phyloP scores from a whole-genome alignment of 1,140 invertebrate genomes.

The Rhagoletis zephyria region DNA sequence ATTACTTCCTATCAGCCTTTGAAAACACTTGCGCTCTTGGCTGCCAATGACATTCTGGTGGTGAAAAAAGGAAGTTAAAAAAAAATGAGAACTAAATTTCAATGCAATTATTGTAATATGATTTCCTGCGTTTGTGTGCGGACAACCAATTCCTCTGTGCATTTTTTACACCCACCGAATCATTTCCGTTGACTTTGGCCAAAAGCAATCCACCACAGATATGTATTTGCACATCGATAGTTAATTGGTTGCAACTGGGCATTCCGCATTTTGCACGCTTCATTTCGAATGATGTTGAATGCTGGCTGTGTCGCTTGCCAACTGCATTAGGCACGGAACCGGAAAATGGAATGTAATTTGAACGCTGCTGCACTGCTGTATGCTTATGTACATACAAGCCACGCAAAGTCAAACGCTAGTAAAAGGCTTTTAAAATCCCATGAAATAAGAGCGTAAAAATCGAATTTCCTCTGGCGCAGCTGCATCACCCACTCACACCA shows the following conservation, averaged over 20 bases:
- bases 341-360: slow-evolving; percentile 25
- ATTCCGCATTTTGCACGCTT: slow-evolving; percentile 1
- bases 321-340: background rate
- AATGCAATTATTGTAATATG: background rate
- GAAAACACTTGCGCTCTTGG: background rate
- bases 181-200: background rate
- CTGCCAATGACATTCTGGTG: background rate
- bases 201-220: background rate
- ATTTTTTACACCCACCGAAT: slow-evolving; percentile 2
- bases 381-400: no score
- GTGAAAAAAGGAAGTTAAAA: background rate
- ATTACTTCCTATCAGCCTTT: background rate
- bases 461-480: slow-evolving; percentile 10
- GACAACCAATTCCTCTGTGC: background rate
- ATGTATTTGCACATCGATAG: slow-evolving; percentile 15
- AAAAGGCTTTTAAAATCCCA: background rate
- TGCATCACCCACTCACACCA: no score
- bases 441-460: background rate
- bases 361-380: background rate
- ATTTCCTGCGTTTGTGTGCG: background rate
- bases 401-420: slow-evolving; percentile 21
- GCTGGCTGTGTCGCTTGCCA: background rate
- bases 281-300: background rate
- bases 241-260: slow-evolving; percentile 1
- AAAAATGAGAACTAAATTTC: background rate